phyloP scores from a whole-genome alignment of 2,113 vertebrate genomes.

The Crotalus tigris region DNA sequence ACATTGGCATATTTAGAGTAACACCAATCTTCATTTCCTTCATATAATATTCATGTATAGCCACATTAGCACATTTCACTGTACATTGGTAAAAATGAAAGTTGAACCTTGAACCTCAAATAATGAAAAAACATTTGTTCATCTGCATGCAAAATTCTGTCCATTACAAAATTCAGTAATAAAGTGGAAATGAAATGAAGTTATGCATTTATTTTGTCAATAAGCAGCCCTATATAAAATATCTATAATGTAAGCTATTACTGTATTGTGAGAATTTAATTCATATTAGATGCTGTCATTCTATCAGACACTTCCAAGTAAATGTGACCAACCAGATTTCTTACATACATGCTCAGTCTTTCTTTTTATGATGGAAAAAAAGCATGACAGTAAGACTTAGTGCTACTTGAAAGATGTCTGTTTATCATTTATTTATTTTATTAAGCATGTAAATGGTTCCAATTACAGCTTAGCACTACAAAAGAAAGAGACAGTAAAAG shows the following conservation, averaged over 20 bases:
- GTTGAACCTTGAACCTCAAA: slow-evolving; percentile 49
- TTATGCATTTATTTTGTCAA: background rate
- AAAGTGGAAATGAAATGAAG: slow-evolving; percentile 33
- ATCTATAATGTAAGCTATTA: background rate
- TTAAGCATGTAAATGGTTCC: background rate
- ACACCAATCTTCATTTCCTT: slow-evolving; percentile 36
- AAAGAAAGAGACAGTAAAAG: background rate
- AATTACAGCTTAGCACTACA: background rate
- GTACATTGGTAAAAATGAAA: slow-evolving; percentile 66
- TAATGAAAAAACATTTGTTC: slow-evolving; percentile 57
- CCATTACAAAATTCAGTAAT: slow-evolving; percentile 31
- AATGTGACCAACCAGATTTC: background rate
- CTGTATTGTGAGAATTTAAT: background rate
- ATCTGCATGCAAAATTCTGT: slow-evolving; percentile 30
- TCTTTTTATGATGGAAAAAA: background rate
- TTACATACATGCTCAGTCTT: background rate
- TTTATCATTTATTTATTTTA: background rate
- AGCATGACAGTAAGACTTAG: background rate
- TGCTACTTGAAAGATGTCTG: background rate
- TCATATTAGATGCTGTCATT: background rate
- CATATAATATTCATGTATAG: slow-evolving; percentile 44
- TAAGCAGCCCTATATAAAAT: background rate
- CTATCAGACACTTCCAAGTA: background rate
- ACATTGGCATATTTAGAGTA: slow-evolving; percentile 52
- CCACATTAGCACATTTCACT: slow-evolving; percentile 69